Percentiles rank a stretch among this genome's conserved stretches.
Evolutionary conservation across 2,888 invertebrate species (phyloP).

Genomic region (Drosophila recens): DNA sequence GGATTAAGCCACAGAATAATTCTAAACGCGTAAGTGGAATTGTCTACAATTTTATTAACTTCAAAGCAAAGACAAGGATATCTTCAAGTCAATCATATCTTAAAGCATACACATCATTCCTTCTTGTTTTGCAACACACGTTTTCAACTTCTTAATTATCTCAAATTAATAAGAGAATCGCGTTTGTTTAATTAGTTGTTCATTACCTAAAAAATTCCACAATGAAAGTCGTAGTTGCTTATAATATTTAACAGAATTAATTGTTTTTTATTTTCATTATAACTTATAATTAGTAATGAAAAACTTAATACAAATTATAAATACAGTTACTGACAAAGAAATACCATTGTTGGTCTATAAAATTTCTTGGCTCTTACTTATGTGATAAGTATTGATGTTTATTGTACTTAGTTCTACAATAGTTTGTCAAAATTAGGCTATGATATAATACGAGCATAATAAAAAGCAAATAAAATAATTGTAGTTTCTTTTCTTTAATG

Average conservation of each 20-base stretch:
- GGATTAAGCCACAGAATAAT: background rate
- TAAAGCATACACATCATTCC: background rate
- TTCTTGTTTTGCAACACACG: background rate
- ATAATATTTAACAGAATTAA: background rate
- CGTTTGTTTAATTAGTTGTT: background rate
- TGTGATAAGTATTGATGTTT: constrained; percentile 6
- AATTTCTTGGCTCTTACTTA: constrained; percentile 5
- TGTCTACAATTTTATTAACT: background rate
- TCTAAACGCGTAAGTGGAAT: background rate
- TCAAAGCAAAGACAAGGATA: background rate
- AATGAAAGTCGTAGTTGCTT: background rate
- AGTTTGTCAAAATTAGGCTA: background rate
- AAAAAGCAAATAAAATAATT: background rate
- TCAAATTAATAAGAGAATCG: background rate
- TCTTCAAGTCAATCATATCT: background rate
- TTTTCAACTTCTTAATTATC: background rate
- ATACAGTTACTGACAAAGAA: background rate
- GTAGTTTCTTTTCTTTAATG: background rate
- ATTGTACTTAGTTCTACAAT: constrained; percentile 1
- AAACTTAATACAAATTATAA: background rate
- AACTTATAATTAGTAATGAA: background rate
- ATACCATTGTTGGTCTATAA: background rate
- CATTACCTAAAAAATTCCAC: background rate
- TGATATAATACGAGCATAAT: background rate
- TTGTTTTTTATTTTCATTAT: background rate